Evolutionary conservation across 2,797 vertebrate genomes (phyloP).

Genomic region (Lacerta viridis): DNA sequence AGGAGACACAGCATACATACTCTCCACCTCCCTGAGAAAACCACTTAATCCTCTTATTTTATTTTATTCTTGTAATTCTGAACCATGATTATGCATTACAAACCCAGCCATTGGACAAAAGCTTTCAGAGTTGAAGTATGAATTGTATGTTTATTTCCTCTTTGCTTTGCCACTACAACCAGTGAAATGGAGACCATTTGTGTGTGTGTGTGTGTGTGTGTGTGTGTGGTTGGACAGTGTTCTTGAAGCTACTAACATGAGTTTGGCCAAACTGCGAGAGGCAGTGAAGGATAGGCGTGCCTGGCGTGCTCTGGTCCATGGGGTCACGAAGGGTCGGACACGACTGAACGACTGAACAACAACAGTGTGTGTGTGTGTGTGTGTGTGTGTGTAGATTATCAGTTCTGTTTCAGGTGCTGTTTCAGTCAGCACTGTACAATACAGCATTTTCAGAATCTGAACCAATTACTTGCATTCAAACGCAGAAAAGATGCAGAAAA

Average conservation of each 20-base stretch:
- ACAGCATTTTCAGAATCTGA: conserved; percentile 13
- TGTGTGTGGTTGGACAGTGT: no score
- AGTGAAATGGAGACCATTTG: conserved; percentile 11
- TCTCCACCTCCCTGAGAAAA: no score
- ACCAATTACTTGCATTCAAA: conserved; percentile 18
- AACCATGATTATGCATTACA: background rate
- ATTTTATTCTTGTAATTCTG: background rate
- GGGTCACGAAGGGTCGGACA: no score
- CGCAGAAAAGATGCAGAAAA: conserved; percentile 1
- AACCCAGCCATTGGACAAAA: background rate
- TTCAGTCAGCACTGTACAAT: background rate
- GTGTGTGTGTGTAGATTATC: background rate
- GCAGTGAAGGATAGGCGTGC: no score
- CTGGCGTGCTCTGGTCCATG: no score
- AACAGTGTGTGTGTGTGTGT: no score
- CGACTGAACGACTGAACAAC: no score
- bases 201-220: no score
- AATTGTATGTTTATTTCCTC: conserved; percentile 35
- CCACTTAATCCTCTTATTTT: no score
- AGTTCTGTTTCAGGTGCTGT: conserved; percentile 37
- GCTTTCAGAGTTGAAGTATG: background rate
- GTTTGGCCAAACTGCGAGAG: no score
- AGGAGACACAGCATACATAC: no score
- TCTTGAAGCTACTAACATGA: no score
- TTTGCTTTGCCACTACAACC: background rate